phyloP scores from a whole-genome alignment of 2,797 vertebrate species.

The Chelon auratus region DNA sequence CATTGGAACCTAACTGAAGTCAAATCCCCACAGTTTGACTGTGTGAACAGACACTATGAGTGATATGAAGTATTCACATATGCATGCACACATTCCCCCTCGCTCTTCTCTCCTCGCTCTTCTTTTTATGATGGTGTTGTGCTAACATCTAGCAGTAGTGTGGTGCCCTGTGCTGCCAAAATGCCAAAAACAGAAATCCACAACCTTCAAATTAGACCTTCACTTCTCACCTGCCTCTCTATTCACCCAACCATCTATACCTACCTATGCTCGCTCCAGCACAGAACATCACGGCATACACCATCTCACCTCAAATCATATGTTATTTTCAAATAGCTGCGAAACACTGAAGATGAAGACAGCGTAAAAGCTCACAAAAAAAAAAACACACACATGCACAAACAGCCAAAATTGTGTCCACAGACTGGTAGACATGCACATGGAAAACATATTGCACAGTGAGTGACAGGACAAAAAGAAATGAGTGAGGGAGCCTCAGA shows the following conservation, averaged over 20 bases:
- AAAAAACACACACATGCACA: constrained; percentile 9
- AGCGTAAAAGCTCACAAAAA: constrained; percentile 1
- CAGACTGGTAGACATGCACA: constrained; percentile 16
- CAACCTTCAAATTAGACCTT: constrained; percentile 24
- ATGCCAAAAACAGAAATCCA: neutral
- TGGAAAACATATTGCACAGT: neutral
- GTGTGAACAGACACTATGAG: neutral
- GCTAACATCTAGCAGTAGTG: neutral
- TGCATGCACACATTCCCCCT: neutral
- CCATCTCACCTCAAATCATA: constrained; percentile 3
- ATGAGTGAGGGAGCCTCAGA: neutral
- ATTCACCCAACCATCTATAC: constrained; percentile 17
- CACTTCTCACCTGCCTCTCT: constrained; percentile 8
- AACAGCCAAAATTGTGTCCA: constrained; percentile 11
- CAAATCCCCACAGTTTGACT: neutral
- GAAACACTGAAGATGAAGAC: constrained; percentile 25
- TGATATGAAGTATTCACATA: neutral
- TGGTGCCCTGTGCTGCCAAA: neutral
- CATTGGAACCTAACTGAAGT: neutral
- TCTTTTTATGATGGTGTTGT: neutral
- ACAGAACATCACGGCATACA: constrained; percentile 4
- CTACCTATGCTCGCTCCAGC: neutral
- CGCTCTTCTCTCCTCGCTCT: neutral
- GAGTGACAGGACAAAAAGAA: constrained; percentile 9
- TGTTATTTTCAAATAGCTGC: constrained; percentile 38